Evolutionary conservation across 2,113 vertebrate species (phyloP).

Genomic region (Sprattus sprattus): DNA sequence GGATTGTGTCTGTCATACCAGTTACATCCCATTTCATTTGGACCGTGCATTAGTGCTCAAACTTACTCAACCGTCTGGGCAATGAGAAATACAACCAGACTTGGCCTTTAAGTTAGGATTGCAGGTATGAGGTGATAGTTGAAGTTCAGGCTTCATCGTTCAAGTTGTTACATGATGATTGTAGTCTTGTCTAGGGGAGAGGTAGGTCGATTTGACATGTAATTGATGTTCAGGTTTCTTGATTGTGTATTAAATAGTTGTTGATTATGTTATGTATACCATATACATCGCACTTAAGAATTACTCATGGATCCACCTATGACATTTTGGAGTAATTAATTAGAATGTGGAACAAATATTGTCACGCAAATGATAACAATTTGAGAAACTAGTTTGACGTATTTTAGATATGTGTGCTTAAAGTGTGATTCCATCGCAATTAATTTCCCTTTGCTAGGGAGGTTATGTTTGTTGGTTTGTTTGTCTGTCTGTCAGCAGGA

Average conservation of each 20-base stretch:
- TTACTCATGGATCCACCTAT: too few species aligned
- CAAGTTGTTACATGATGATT: not conserved
- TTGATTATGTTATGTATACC: not conserved
- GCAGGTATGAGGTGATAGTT: not conserved
- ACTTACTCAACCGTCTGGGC: too few species aligned
- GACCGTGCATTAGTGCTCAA: too few species aligned
- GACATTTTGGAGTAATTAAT: too few species aligned
- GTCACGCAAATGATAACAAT: not conserved
- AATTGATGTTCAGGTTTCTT: not conserved
- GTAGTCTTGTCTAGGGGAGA: too few species aligned
- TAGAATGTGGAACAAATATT: too few species aligned
- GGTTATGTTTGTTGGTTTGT: too few species aligned
- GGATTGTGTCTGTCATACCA: not conserved
- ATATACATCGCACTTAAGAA: too few species aligned
- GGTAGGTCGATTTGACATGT: not conserved
- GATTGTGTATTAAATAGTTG: not conserved
- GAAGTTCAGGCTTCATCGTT: not conserved
- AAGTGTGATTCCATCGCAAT: not conserved
- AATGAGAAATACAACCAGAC: too few species aligned
- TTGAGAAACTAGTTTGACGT: too few species aligned
- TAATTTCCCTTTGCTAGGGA: not conserved
- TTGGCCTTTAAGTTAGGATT: too few species aligned
- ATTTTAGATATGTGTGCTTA: not conserved
- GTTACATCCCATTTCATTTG: not conserved
- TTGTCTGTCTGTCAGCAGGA: too few species aligned